Evolutionary conservation across 2,797 vertebrate species (phyloP).

Genomic region (Syngnathus rostellatus): DNA sequence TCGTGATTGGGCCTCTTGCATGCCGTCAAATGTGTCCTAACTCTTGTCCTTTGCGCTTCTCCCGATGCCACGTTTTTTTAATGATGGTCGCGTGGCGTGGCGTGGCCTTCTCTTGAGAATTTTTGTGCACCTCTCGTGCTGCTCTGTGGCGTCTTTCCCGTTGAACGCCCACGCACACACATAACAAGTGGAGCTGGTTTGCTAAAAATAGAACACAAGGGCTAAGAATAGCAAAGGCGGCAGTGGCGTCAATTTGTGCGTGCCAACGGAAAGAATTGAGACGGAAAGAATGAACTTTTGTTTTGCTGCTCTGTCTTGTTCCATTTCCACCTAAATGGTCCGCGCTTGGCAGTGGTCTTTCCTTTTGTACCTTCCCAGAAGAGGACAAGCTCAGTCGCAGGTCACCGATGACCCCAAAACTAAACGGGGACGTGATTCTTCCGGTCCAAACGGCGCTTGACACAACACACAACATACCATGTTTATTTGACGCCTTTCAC

Average conservation of each 20-base stretch:
- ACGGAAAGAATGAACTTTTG: neutral
- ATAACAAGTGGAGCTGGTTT: neutral
- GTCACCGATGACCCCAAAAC: no score
- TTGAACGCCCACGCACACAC: slow-evolving; percentile 5
- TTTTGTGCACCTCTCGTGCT: no score
- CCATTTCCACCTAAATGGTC: neutral
- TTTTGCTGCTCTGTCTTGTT: neutral
- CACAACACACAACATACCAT: no score
- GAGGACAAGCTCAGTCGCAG: no score
- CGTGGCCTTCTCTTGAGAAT: neutral
- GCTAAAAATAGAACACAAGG: slow-evolving; percentile 59
- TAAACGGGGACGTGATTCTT: no score
- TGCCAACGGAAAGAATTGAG: neutral
- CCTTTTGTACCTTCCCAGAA: no score
- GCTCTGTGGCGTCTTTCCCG: neutral
- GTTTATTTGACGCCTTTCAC: no score
- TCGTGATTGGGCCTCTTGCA: no score
- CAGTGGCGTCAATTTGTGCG: neutral
- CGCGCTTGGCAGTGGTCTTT: no score
- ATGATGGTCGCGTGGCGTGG: neutral
- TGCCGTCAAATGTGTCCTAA: no score
- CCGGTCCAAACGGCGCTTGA: no score
- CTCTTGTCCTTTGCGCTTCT: neutral
- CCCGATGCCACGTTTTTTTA: neutral
- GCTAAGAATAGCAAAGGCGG: slow-evolving; percentile 7